Evolutionary conservation across 2,113 vertebrate species (phyloP).

Genomic region (Cepphus grylle): DNA sequence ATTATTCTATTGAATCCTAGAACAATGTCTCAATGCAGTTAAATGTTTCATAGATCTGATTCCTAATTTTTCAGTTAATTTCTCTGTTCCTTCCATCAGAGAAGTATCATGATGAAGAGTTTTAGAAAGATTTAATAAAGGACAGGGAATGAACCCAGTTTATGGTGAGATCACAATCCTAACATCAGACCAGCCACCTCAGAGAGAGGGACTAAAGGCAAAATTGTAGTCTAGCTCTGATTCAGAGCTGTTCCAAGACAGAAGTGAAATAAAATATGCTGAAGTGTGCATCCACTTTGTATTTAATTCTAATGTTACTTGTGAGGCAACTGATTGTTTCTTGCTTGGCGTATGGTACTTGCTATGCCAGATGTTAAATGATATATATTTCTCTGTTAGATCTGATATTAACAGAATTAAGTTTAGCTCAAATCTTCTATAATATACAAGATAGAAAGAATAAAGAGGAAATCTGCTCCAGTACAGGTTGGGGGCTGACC

Average conservation of each 20-base stretch:
- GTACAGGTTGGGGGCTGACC: not conserved
- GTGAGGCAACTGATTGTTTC: not conserved
- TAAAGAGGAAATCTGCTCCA: not conserved
- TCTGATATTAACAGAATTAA: not conserved
- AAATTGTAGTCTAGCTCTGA: not conserved
- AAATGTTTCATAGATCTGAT: not conserved
- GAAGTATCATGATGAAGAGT: not conserved
- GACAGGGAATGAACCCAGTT: not conserved
- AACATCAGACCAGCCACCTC: not conserved
- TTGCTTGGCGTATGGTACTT: not conserved
- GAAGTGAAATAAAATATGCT: not conserved
- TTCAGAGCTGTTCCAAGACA: not conserved
- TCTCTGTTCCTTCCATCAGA: not conserved
- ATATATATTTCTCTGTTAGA: not conserved
- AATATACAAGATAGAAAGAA: not conserved
- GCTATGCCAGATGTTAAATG: not conserved
- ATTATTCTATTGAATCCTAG: not conserved
- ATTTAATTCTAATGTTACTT: not conserved
- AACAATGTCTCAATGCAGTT: not conserved
- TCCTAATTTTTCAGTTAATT: not conserved
- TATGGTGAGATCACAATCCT: not conserved
- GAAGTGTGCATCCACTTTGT: not conserved
- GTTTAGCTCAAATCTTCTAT: not conserved
- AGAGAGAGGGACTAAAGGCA: not conserved
- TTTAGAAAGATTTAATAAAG: not conserved